A percentile compares a stretch with the other conserved stretches of the same genome.
phyloP scores from a whole-genome alignment of 1,140 invertebrate genomes.

The Papilio xuthus region DNA sequence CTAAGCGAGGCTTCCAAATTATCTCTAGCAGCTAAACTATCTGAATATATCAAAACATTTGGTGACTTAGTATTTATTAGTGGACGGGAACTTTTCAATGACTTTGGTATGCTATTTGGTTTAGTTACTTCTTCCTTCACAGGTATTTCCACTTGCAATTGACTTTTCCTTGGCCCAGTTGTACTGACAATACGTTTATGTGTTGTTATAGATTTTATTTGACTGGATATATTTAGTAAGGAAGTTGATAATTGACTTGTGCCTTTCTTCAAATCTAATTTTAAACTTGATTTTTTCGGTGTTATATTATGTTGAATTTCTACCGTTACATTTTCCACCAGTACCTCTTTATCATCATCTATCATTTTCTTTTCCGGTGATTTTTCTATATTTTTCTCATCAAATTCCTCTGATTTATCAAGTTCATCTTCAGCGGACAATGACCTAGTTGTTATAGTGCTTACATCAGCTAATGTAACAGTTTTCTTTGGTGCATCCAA shows the following conservation, averaged over 20 bases:
- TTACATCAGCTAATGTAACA: conserved; percentile 71
- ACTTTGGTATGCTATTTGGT: conserved; percentile 64
- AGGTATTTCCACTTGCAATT: conserved; percentile 52
- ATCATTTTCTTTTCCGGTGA: conserved; percentile 47
- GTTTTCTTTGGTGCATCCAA: conserved; percentile 56
- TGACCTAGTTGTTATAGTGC: conserved; percentile 71
- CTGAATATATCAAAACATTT: conserved; percentile 92
- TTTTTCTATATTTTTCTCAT: conserved; percentile 46
- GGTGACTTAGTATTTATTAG: conserved; percentile 86
- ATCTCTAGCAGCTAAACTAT: conserved; percentile 87
- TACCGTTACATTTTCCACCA: conserved; percentile 74
- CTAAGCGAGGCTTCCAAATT: conserved; percentile 86
- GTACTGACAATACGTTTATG: conserved; percentile 75
- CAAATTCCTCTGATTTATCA: conserved; percentile 44
- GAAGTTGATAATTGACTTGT: conserved; percentile 71
- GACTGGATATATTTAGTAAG: conserved; percentile 76
- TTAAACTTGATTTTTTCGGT: conserved; percentile 75
- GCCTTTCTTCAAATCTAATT: conserved; percentile 72
- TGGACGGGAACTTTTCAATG: conserved; percentile 76
- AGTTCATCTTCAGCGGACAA: conserved; percentile 55
- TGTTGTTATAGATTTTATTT: conserved; percentile 77
- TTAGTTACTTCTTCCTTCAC: conserved; percentile 56
- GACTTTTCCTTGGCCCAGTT: conserved; percentile 62
- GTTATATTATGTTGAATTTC: conserved; percentile 77
- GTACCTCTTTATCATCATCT: conserved; percentile 52